These are phyloP conservation scores for Toxotes jaculatrix DNA, from an alignment of 2,113 vertebrate species.

Conservation along the genomic window DNA sequence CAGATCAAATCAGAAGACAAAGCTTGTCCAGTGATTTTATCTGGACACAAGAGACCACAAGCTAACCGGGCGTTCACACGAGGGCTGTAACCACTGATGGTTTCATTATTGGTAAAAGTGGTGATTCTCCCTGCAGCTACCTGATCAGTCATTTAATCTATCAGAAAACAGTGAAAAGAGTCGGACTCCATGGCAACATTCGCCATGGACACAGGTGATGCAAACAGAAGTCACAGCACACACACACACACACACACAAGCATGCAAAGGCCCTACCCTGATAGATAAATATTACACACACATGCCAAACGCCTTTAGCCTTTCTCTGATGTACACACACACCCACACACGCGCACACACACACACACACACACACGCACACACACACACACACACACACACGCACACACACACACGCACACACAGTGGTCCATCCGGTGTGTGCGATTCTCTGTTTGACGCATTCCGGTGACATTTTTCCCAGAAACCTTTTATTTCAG, in stretches of 20 bases:
- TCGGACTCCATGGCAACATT: too few relatives aligned
- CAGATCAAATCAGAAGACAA: too few relatives aligned
- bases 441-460: conserved; percentile 43
- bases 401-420: conserved; percentile 6
- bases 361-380: conserved; percentile 45
- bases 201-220: background rate
- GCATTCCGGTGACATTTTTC: conserved; percentile 61
- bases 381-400: conserved; percentile 33
- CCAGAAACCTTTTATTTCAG: conserved; percentile 63
- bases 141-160: too few relatives aligned
- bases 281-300: conserved; percentile 70
- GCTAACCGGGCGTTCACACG: too few relatives aligned
- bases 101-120: too few relatives aligned
- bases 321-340: conserved; percentile 7
- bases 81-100: too few relatives aligned
- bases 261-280: conserved; percentile 31
- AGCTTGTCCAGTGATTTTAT: too few relatives aligned
- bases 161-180: too few relatives aligned
- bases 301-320: conserved; percentile 48
- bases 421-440: background rate
- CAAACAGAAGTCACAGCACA: conserved; percentile 29
- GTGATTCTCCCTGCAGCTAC: too few relatives aligned
- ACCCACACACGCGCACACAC: background rate
- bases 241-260: conserved; percentile 9
- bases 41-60: too few relatives aligned